These are phyloP conservation scores for Agrochola lychnidis DNA, from an alignment of 2,888 invertebrate species.

Conservation along the genomic window DNA sequence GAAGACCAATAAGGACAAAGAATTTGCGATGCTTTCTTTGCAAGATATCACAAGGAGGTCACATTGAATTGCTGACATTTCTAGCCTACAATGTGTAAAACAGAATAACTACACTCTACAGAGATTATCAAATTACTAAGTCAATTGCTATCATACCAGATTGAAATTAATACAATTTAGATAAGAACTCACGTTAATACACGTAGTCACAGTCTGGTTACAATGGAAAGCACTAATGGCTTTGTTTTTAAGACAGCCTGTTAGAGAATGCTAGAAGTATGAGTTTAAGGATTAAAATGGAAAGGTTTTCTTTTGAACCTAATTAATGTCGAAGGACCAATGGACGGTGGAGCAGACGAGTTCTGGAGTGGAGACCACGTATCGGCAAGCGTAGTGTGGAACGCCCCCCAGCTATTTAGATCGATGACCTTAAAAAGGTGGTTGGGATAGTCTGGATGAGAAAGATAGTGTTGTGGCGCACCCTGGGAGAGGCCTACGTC, in stretches of 20 bases:
- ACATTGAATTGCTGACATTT: neutral
- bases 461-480: no score
- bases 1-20: no score
- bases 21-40: no score
- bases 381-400: no score
- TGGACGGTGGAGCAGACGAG: no score
- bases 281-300: neutral
- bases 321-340: neutral
- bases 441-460: no score
- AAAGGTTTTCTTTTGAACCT: neutral
- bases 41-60: neutral
- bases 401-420: no score
- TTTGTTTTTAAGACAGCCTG: constrained; percentile 36
- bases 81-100: neutral
- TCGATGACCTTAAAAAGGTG: no score
- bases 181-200: constrained; percentile 37
- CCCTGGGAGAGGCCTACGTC: no score
- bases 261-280: constrained; percentile 5
- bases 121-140: constrained; percentile 32
- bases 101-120: constrained; percentile 6
- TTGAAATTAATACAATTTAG: constrained; percentile 53
- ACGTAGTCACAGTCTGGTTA: constrained; percentile 61
- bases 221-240: constrained; percentile 52
- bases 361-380: no score
- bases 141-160: constrained; percentile 32